Percentiles rank a stretch among this genome's conserved stretches.
These are phyloP conservation scores for Pollenia amentaria DNA, from an alignment of 2,888 invertebrate genomes.

Conservation along the genomic window DNA sequence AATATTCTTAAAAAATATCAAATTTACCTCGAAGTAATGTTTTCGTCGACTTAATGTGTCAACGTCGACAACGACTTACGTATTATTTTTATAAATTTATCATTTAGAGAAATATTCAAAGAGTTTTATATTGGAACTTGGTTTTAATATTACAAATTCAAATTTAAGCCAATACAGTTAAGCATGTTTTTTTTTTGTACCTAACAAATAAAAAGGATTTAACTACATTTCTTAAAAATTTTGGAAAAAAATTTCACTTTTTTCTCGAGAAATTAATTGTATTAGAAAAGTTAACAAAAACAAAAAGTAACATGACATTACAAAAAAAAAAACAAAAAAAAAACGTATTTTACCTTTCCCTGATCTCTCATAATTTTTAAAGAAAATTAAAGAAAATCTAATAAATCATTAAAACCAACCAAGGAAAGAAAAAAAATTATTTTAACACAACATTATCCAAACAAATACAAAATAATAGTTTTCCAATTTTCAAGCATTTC, in stretches of 20 bases:
- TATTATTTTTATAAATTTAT: too few relatives aligned
- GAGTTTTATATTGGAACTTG: too few relatives aligned
- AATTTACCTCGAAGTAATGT: too few relatives aligned
- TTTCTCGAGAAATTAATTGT: neutral
- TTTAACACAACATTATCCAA: conserved; percentile 22
- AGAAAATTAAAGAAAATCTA: conserved; percentile 30
- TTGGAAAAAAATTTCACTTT: conserved; percentile 36
- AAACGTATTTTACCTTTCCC: conserved; percentile 24
- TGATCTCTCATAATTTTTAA: conserved; percentile 33
- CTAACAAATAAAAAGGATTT: too few relatives aligned
- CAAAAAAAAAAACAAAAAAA: neutral
- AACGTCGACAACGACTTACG: too few relatives aligned
- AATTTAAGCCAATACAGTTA: too few relatives aligned
- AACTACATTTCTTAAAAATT: too few relatives aligned
- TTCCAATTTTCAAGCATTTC: conserved; percentile 45
- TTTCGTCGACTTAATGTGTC: too few relatives aligned
- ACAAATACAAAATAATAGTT: conserved; percentile 54
- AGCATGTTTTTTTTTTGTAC: too few relatives aligned
- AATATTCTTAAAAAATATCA: too few relatives aligned
- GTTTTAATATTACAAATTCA: too few relatives aligned
- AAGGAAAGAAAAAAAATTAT: neutral
- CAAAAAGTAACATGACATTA: neutral
- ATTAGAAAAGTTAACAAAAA: neutral
- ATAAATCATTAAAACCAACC: conserved; percentile 51
- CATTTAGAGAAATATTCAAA: too few relatives aligned